Base-by-base conservation (phyloP, 2,797 vertebrate genomes). In the Gorsachius magnificus region DNA sequence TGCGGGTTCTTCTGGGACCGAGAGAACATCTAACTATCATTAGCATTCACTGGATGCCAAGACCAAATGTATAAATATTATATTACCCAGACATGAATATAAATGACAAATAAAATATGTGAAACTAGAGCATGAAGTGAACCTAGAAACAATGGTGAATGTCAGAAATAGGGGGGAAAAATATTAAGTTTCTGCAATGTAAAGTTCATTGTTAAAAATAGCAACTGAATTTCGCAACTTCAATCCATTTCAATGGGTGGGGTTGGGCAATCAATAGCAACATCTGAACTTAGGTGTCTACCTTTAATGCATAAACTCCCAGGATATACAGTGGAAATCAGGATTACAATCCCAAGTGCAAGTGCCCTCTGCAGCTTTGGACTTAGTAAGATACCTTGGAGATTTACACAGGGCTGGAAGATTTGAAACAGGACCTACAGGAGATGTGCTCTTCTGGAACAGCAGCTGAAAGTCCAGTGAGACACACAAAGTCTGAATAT, bases 1-100 rank as follows among this genome's bases (percentile, higher is more conserved):
- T 80, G 46, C 92, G 89, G 71, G n/a, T 89, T 95, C 93, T 93
- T 92, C 90, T 90, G 87, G 61, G 78, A 89, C 65, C 87, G 68
- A 93, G 71, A 74, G 78, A 95, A 95, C 12, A 57, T 92, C 79
- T 91, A 92, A 68, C 82, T 93, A 86, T 71, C 29, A 17, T 68
- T 90, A 93, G 60, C 83, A 89, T 93, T 96, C 95, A 90, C 82
- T 83, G 83, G 68, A 94, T 95, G 90, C 80, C 91, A 95, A 90
- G 83, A 94, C 81, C 45, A 83, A 90, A 95, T 75, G 64, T 85
- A 96, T 95, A 95, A 96, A 96, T 94, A 92, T 87, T 96, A 87
- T 68, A 95, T 96, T 95, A 90, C 50, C 87, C 53, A 94, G 89
- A 85, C 57, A 91, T 71, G 88, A 93, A 96, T 92, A 95, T 77